Conservation (phyloP, 2,888 invertebrate genomes). For the Ochropacha duplaris region DNA sequence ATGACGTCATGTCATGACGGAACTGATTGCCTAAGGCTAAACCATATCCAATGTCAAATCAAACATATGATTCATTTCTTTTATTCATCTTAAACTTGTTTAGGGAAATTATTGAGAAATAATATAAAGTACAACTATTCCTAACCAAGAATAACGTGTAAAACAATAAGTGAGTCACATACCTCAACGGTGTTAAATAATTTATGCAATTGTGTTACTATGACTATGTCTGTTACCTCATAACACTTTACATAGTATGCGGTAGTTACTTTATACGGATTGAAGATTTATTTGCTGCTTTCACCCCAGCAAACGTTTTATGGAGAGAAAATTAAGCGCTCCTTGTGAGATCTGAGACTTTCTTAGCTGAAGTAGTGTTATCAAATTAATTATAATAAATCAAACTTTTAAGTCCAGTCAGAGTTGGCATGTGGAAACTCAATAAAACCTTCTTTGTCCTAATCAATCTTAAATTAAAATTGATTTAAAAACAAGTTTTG, state of each 20-base stretch:
- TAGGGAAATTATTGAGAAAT: neutral
- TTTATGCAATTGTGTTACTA: neutral
- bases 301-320: constrained; percentile 41
- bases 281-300: constrained; percentile 39
- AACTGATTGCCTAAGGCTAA: neutral
- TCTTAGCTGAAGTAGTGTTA: constrained; percentile 9
- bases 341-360: constrained; percentile 17
- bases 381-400: no score
- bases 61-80: neutral
- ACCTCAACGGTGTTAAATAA: neutral
- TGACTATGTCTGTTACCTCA: neutral
- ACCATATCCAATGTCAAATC: neutral
- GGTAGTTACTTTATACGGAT: constrained; percentile 23
- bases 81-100: neutral
- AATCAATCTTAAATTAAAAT: no score
- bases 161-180: neutral
- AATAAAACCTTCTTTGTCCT: no score
- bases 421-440: no score
- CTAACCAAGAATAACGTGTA: neutral
- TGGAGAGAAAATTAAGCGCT: constrained; percentile 33
- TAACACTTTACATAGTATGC: constrained; percentile 24
- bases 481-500: no score
- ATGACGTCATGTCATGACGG: neutral
- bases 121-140: neutral
- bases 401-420: no score